Evolutionary conservation across 2,113 vertebrate species (phyloP), one percentile per base, ranked within the genome.

Genomic region (Equus przewalskii): DNA sequence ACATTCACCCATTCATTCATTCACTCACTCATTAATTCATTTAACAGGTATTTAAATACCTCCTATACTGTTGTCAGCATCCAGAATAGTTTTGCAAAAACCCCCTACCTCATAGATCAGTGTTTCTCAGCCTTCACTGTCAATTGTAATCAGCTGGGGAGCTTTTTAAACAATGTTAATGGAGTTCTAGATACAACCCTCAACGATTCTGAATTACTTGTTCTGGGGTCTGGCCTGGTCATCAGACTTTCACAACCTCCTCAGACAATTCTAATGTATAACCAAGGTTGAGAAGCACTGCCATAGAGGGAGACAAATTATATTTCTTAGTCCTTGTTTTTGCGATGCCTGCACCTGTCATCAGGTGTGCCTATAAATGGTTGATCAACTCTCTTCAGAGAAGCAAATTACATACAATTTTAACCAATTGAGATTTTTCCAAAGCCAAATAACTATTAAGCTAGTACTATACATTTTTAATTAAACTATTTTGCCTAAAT

Each of bases 371-470:
- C 24, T 28, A 62, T 60, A 70, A 84, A 84, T 70, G 19, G 30
- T 69, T 80, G 65, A 76, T 70, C 60, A 81, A 56, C 30, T 85
- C 30, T 72, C 10, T 64, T 89, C 54, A 65, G 56, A 54, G 78
- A 97, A 58, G n/a, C 78, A 97, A 91, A 91, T 22, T 87, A 33
- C 41, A 22, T n/a, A 70, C 1, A 64, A 82, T 89, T 95, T 94
- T 93, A 83, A 75, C 64, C 73, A 33, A 82, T 1, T 84, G 28
- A 89, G 18, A 75, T 76, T 75, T 96, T 73, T 84, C 51, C 46
- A 89, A 95, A 97, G 65, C 26, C 92, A 91, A 89, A 62, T 78
- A 89, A 85, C 14, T 80, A 62, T 90, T 93, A 95, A 91, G 51
- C 54, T 58, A 94, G 65, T 11, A 95, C 46, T 85, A 95, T 11